phyloP scores from a whole-genome alignment of 2,888 invertebrate species.

The Notodonta ziczac region DNA sequence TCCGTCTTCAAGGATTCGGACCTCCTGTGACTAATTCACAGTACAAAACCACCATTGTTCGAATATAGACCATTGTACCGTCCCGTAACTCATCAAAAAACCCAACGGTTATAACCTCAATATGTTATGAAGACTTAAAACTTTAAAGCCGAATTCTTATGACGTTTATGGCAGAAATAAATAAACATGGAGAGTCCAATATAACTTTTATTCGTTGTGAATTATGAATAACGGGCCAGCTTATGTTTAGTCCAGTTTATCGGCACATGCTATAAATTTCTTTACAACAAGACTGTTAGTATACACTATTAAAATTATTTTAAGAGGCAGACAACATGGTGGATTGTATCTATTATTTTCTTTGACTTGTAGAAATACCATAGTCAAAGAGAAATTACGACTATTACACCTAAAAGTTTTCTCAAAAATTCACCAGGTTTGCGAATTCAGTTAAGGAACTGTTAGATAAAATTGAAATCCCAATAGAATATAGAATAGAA shows the following conservation, averaged over 20 bases:
- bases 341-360: too few relatives aligned
- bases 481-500: too few relatives aligned
- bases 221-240: slow-evolving; percentile 2
- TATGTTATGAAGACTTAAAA: slow-evolving; percentile 17
- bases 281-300: background rate
- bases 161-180: slow-evolving; percentile 31
- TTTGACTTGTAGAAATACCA: too few relatives aligned
- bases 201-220: background rate
- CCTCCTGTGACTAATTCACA: slow-evolving; percentile 65
- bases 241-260: slow-evolving; percentile 1
- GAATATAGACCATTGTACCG: slow-evolving; percentile 45
- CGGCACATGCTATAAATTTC: background rate
- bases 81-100: slow-evolving; percentile 41
- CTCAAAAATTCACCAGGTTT: too few relatives aligned
- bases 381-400: too few relatives aligned
- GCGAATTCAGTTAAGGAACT: too few relatives aligned
- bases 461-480: too few relatives aligned
- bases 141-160: slow-evolving; percentile 27
- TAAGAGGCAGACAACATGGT: too few relatives aligned
- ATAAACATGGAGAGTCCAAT: background rate
- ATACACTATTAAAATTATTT: too few relatives aligned
- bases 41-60: slow-evolving; percentile 71
- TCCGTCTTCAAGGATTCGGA: slow-evolving; percentile 66
- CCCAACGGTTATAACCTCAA: slow-evolving; percentile 21
- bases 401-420: too few relatives aligned